Conservation (phyloP, 1,140 invertebrate species). For the Dryas iulia region DNA sequence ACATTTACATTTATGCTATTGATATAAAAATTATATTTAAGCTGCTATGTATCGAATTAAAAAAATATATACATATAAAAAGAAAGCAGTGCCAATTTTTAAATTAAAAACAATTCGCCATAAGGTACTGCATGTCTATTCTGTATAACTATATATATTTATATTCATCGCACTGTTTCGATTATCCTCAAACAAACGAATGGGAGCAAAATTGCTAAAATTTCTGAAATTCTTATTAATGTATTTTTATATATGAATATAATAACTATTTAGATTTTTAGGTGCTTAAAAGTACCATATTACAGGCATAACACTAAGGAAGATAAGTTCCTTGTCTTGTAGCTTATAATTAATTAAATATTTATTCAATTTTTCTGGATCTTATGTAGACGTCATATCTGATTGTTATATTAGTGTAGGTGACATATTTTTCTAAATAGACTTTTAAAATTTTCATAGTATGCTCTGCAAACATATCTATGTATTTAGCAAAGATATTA, state of each 20-base stretch:
- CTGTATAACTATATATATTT: not conserved
- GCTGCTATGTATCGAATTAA: not conserved
- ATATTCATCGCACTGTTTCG: not conserved
- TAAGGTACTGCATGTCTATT: not conserved
- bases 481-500: slow-evolving; percentile 59
- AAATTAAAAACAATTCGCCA: not conserved
- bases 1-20: not conserved
- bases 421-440: slow-evolving; percentile 25
- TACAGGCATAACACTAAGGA: slow-evolving; percentile 5
- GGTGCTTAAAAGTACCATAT: slow-evolving; percentile 18
- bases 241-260: slow-evolving; percentile 26
- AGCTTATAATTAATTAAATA: slow-evolving; percentile 20
- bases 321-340: slow-evolving; percentile 28
- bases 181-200: slow-evolving; percentile 15
- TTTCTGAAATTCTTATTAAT: slow-evolving; percentile 19
- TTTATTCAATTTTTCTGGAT: slow-evolving; percentile 17
- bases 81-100: not conserved
- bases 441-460: slow-evolving; percentile 27
- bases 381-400: slow-evolving; percentile 30
- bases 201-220: slow-evolving; percentile 32
- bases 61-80: not conserved
- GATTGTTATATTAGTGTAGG: slow-evolving; percentile 15
- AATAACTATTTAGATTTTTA: slow-evolving; percentile 17
- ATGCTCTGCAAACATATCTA: slow-evolving; percentile 51
- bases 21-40: not conserved